phyloP scores from a whole-genome alignment of 2,797 vertebrate species.

The Cyclura pinguis region DNA sequence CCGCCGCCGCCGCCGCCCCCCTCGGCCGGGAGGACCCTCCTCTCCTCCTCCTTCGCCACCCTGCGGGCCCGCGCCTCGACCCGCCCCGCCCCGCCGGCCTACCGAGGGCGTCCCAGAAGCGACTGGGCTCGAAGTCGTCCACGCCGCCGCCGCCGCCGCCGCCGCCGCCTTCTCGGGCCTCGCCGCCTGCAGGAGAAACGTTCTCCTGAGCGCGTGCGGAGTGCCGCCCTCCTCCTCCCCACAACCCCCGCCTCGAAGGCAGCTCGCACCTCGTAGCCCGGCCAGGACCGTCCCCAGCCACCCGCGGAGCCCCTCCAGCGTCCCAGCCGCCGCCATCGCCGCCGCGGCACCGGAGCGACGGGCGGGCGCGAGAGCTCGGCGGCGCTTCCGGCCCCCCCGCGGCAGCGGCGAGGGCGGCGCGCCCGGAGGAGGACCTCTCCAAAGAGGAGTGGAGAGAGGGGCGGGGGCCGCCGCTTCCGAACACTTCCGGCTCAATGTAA shows the following conservation, averaged over 20 bases:
- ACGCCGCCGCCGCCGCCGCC: background rate
- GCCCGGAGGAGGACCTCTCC: no score
- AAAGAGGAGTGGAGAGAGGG: no score
- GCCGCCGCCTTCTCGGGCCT: background rate
- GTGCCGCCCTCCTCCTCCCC: background rate
- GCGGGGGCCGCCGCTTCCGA: no score
- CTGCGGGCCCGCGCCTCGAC: background rate
- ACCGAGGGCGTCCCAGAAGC: conserved; percentile 87
- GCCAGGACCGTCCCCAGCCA: conserved; percentile 67
- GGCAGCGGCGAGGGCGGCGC: no score
- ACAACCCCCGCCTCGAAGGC: rapidly evolving
- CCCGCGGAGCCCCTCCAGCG: conserved; percentile 48
- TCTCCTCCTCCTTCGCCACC: background rate
- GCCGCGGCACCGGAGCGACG: background rate
- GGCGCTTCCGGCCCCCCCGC: no score
- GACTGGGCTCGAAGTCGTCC: conserved; percentile 79
- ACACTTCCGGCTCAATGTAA: no score
- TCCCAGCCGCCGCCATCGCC: background rate
- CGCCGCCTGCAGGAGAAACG: background rate
- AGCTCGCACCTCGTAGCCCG: conserved; percentile 70
- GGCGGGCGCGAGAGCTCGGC: no score
- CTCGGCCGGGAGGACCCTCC: no score
- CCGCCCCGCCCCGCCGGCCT: background rate
- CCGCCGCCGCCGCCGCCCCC: background rate
- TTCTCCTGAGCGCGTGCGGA: background rate